Evolutionary conservation across 2,113 vertebrate species (phyloP).

Genomic region (Agapornis roseicollis): DNA sequence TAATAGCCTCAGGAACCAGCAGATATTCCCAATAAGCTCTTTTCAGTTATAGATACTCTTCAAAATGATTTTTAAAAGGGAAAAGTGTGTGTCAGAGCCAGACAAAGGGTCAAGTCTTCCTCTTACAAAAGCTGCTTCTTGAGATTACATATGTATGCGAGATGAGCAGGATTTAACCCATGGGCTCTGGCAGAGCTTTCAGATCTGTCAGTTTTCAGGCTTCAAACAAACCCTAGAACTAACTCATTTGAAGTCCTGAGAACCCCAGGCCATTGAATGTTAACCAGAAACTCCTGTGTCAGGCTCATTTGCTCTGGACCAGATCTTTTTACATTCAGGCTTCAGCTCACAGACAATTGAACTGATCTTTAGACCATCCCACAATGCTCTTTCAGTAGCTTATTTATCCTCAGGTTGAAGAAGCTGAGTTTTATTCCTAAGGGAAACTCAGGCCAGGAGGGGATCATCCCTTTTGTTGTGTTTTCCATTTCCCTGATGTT

Average conservation of each 20-base stretch:
- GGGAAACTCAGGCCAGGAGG: background rate
- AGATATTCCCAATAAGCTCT: constrained; percentile 42
- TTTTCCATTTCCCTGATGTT: background rate
- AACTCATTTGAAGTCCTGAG: background rate
- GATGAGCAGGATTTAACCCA: constrained; percentile 8
- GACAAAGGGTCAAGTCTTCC: constrained; percentile 11
- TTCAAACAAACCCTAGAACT: background rate
- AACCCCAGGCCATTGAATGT: background rate
- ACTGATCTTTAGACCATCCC: background rate
- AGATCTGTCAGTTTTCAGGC: constrained; percentile 1
- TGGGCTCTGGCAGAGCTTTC: background rate
- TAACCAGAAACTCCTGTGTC: background rate
- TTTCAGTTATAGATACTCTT: constrained; percentile 14
- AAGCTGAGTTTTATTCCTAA: background rate
- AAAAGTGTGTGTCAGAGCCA: constrained; percentile 23
- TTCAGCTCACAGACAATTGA: background rate
- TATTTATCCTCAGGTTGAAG: background rate
- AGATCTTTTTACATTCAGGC: background rate
- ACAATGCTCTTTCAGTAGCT: background rate
- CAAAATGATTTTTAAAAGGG: background rate
- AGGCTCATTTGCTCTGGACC: background rate
- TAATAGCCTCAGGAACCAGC: constrained; percentile 19
- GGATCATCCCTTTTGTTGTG: background rate
- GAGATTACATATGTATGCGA: background rate
- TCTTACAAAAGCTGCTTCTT: constrained; percentile 15